Evolutionary conservation across 2,888 invertebrate species (phyloP), one percentile per base, ranked within the genome.

Genomic region (Taphrorychus bicolor): DNA sequence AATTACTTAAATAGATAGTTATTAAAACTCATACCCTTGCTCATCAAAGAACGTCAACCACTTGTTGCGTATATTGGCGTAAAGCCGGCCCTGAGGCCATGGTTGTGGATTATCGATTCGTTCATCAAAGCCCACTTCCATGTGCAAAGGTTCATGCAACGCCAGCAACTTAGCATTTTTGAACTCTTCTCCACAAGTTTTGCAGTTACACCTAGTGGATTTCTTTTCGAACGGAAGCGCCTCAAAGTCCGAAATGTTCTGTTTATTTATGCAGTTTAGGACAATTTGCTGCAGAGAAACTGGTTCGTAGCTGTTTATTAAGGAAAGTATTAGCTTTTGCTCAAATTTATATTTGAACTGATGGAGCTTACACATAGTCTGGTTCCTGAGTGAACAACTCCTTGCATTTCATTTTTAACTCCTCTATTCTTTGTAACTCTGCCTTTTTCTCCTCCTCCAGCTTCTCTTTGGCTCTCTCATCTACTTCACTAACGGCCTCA

Each of bases 131-230:
- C 81, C 79, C 11, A 81, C 76, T 59, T 77, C 79, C 61, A 83
- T 79, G 66, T 83, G 83, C 1, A 61, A 51, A 1, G 76, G 59
- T 73, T 83, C 82, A 62, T 83, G 83, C 11, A 77, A 21, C 0
- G 82, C 79, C 54, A 83, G 71, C 4, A 78, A 69, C 54, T 78
- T 77, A 16, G 76, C 71, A 62, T 79, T 78, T 22, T 74, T 75
- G 68, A 80, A 82, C 22, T 73, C 71, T 61, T 75, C 57, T 0
- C 74, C 70, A 65, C 83, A 83, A 71, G 79, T 78, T 61, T 74
- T 76, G 73, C 83, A 83, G 32, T 73, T 59, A 16, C 77, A 77
- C 24, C 75, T 74, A 5, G 76, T 66, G 4, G 72, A 52, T 19
- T 69, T 66, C 56, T 72, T 71, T 11, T 63, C 67, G 60, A 71